Conservation (phyloP, 2,888 invertebrate genomes). For the Drosophila eohydei region DNA sequence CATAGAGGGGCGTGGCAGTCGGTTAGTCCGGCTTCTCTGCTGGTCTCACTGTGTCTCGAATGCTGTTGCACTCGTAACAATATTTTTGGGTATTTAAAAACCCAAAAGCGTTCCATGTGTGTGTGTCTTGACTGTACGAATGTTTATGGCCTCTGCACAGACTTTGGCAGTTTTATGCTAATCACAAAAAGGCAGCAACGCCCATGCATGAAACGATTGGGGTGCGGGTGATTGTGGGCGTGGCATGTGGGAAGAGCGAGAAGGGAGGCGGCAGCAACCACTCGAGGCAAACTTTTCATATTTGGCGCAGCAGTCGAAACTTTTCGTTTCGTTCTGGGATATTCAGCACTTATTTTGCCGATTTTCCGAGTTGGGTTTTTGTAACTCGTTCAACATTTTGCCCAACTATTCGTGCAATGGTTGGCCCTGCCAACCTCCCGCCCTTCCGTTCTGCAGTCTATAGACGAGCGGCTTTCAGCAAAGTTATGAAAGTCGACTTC, state of each 20-base stretch:
- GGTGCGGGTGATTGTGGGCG: conserved; percentile 3
- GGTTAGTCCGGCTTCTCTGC: conserved; percentile 22
- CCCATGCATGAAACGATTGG: conserved; percentile 13
- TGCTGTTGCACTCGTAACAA: conserved; percentile 62
- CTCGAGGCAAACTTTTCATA: conserved; percentile 71
- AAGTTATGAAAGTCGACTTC: conserved; percentile 68
- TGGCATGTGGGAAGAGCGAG: neutral
- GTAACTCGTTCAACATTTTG: conserved; percentile 75
- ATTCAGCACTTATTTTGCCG: conserved; percentile 54
- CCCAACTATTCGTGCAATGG: conserved; percentile 70
- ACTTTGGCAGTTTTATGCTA: conserved; percentile 80
- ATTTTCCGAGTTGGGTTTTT: conserved; percentile 51
- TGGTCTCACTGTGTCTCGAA: conserved; percentile 19
- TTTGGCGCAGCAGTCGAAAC: conserved; percentile 60
- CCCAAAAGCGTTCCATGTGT: conserved; percentile 43
- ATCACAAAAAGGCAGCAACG: conserved; percentile 66
- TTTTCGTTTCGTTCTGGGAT: conserved; percentile 49
- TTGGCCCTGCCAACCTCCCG: neutral
- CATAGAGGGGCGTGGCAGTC: conserved; percentile 1
- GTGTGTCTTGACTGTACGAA: conserved; percentile 43
- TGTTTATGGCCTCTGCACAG: conserved; percentile 64
- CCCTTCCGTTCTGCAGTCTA: conserved; percentile 19
- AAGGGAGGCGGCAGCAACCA: conserved; percentile 15
- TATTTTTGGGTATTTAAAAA: conserved; percentile 74
- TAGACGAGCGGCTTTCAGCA: conserved; percentile 63